Evolutionary conservation across 2,113 vertebrate genomes (phyloP), one percentile per base, ranked within the genome.

Genomic region (Saccopteryx leptura): DNA sequence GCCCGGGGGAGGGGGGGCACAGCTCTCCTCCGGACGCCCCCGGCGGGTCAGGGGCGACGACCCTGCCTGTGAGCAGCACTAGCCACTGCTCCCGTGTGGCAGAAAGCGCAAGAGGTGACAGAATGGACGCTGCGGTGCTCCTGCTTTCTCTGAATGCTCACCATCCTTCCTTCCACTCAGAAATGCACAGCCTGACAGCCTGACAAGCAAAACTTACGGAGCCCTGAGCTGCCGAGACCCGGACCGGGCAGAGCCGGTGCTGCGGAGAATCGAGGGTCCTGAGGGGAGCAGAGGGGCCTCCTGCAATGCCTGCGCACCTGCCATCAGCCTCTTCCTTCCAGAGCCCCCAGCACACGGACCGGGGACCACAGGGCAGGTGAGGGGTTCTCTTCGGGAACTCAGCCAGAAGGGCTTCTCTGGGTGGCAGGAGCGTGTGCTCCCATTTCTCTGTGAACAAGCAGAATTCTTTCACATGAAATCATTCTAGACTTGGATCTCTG

Each of bases 381-480:
- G n/a, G 39, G 17, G 39, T n/a, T 66, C 63, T 93, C 21, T 58
- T 66, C 28, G 10, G 24, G 12, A 74, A 61, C 18, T 54, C 31
- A 91, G 56, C 56, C 75, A 94, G 8, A 60, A 17, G 82, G 63
- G 33, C 21, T 83, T 93, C 91, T 86, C 31, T 74, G 15, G 56
- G 48, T 78, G 23, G 76, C 63, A 93, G 54, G 54, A 94, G 74
- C 1, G 18, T 19, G 50, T 48, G 48, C 52, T 71, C 33, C 90
- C 39, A 48, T 86, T 78, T 66, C 60, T 78, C 71, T 88, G 50
- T 88, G 28, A 92, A 91, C 56, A 12, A 91, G 31, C 1, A 91
- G 83, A 95, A 86, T 79, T 90, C 48, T 88, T 79, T 89, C 54
- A 83, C 13, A 68, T 39, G n/a, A 85, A 82, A 78, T 94, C 82